Percentiles rank a stretch among this genome's conserved stretches.
Evolutionary conservation across 2,113 vertebrate genomes (phyloP).

Genomic region (Austrofundulus limnaeus): DNA sequence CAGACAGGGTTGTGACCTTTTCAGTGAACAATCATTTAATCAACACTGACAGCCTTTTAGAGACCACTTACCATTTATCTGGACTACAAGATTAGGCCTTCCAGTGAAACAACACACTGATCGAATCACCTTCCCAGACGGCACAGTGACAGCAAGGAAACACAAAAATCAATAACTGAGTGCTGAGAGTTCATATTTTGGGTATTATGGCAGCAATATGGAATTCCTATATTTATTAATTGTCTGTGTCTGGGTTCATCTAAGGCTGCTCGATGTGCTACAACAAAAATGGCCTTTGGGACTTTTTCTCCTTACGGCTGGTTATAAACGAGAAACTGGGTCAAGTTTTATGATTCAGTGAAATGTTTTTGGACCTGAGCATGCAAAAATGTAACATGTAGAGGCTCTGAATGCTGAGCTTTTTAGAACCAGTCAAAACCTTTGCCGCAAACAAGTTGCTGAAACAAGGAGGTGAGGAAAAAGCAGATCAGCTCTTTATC

Average conservation of each 20-base stretch:
- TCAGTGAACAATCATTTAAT: constrained; percentile 68
- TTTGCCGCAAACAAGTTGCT: no score
- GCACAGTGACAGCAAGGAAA: constrained; percentile 47
- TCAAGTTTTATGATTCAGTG: not conserved
- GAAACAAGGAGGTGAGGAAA: no score
- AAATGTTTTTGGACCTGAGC: not conserved
- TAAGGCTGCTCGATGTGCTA: not conserved
- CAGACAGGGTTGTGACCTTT: constrained; percentile 66
- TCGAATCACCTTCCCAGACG: constrained; percentile 63
- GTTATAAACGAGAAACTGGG: not conserved
- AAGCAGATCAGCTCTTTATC: no score
- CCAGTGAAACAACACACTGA: constrained; percentile 61
- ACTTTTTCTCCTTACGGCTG: not conserved
- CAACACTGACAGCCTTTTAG: constrained; percentile 76
- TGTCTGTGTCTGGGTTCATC: constrained; percentile 6
- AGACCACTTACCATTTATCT: constrained; percentile 72
- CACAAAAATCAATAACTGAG: constrained; percentile 68
- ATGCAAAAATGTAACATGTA: not conserved
- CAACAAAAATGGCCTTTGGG: not conserved
- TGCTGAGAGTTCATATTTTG: constrained; percentile 53
- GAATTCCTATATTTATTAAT: constrained; percentile 7
- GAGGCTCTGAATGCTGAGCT: no score
- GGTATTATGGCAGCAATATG: constrained; percentile 30
- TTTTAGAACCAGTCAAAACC: no score
- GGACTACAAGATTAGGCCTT: constrained; percentile 57